Percentiles rank a stretch among this genome's conserved stretches.
phyloP scores from a whole-genome alignment of 2,888 invertebrate species.

The Clanis bilineata region DNA sequence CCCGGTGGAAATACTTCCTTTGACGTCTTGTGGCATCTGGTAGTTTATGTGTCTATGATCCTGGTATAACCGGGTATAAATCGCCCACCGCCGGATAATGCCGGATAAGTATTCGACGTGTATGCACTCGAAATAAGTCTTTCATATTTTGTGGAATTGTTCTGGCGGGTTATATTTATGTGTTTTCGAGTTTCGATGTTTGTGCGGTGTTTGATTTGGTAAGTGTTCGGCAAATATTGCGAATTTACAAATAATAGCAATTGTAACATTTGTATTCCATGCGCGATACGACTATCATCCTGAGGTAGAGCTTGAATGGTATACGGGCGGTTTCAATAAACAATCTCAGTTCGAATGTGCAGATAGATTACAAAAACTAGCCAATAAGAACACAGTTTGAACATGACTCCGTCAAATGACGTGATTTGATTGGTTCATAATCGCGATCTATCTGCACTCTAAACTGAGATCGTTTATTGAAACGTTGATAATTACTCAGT shows the following conservation, averaged over 20 bases:
- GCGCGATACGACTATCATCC: too few species aligned
- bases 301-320: too few species aligned
- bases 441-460: too few species aligned
- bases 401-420: too few species aligned
- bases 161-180: background rate
- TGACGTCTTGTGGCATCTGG: background rate
- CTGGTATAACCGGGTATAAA: background rate
- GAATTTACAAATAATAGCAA: background rate
- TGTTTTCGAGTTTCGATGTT: background rate
- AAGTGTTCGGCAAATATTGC: background rate
- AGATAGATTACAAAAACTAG: too few species aligned
- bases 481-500: too few species aligned
- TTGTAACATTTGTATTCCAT: background rate
- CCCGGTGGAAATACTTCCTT: too few species aligned
- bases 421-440: too few species aligned
- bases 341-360: too few species aligned
- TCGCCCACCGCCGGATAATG: constrained; percentile 4
- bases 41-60: background rate
- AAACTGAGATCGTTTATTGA: too few species aligned
- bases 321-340: too few species aligned
- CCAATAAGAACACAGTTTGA: too few species aligned
- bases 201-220: background rate
- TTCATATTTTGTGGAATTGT: constrained; percentile 8
- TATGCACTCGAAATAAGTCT: constrained; percentile 12
- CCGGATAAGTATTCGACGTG: constrained; percentile 12